phyloP scores from a whole-genome alignment of 2,113 vertebrate species.

The Sarotherodon lohbergeri region DNA sequence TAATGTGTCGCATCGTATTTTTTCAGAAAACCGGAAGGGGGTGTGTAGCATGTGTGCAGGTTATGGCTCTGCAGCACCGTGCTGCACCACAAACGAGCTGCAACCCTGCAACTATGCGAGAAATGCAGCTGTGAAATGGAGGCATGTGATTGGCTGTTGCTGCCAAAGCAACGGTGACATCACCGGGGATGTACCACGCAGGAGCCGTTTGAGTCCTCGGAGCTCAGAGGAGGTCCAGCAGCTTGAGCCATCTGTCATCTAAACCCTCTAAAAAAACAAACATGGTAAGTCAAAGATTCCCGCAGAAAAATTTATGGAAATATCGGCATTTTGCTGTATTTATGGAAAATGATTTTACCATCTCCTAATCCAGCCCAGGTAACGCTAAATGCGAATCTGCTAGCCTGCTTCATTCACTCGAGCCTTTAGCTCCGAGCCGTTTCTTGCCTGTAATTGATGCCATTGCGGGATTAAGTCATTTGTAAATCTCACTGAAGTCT shows the following conservation, averaged over 20 bases:
- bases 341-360: not conserved
- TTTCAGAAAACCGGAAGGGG: not conserved
- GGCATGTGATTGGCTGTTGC: slow-evolving; percentile 36
- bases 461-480: not conserved
- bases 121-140: not conserved
- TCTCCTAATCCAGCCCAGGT: not conserved
- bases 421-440: not conserved
- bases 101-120: not conserved
- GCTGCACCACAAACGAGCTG: not conserved
- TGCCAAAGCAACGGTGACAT: not conserved
- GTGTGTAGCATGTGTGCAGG: not conserved
- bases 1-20: not conserved
- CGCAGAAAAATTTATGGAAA: accelerated
- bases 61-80: not conserved
- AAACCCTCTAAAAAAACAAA: not conserved
- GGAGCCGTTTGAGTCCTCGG: not conserved
- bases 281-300: slow-evolving; percentile 23
- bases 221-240: not conserved
- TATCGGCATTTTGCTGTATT: accelerated
- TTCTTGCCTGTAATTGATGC: not conserved
- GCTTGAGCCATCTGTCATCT: not conserved
- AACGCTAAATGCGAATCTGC: not conserved
- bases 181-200: not conserved
- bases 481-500: not conserved
- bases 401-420: not conserved